Evolutionary conservation across 2,113 vertebrate species (phyloP).

Genomic region (Mus spicilegus): DNA sequence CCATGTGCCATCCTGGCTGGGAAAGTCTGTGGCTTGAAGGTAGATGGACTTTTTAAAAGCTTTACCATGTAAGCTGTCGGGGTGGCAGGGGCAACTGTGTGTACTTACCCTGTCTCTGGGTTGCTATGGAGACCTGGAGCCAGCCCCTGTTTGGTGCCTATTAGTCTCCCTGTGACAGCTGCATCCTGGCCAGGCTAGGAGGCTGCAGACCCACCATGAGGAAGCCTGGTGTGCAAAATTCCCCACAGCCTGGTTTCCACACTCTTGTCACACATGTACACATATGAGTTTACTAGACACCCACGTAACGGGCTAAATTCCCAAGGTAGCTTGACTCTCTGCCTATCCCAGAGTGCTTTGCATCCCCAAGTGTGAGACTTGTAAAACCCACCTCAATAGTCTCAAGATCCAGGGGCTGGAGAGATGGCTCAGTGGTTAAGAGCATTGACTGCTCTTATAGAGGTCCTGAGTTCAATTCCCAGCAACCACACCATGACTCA

Average conservation of each 20-base stretch:
- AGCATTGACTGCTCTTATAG: too few species aligned
- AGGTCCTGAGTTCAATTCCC: too few species aligned
- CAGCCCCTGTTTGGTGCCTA: conserved; percentile 39
- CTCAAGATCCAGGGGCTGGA: neutral
- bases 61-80: conserved; percentile 60
- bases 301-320: neutral
- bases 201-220: neutral
- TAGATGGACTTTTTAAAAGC: neutral
- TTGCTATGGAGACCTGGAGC: conserved; percentile 63
- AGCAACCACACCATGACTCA: too few species aligned
- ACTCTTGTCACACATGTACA: too few species aligned
- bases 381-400: neutral
- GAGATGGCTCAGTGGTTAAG: too few species aligned
- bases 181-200: neutral
- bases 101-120: neutral
- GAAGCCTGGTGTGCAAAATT: neutral
- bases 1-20: neutral
- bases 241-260: neutral
- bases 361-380: neutral
- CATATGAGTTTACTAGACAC: neutral
- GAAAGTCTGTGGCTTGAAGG: conserved; percentile 53
- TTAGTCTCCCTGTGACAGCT: conserved; percentile 51
- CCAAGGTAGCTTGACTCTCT: neutral
- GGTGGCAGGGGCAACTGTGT: conserved; percentile 16
- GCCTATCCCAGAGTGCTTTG: neutral